Percentiles rank a stretch among this genome's conserved stretches.
Conservation (phyloP, 2,888 invertebrate species). For the Euproctis similis region DNA sequence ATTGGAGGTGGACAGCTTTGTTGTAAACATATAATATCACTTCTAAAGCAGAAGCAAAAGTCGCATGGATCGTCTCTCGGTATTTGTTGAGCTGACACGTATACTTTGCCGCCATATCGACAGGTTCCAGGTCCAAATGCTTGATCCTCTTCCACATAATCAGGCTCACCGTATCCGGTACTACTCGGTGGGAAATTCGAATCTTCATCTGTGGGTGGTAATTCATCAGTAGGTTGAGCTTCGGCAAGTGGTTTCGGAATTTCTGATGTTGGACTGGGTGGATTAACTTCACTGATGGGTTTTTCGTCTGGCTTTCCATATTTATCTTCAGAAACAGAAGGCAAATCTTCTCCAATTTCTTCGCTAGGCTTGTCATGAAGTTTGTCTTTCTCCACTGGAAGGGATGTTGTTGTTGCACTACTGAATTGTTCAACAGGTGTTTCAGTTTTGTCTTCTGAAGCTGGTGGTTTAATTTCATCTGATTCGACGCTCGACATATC, state of each 20-base stretch:
- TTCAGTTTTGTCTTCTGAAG: conserved; percentile 3
- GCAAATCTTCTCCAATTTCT: neutral
- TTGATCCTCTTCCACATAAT: conserved; percentile 86
- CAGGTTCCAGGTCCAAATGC: conserved; percentile 93
- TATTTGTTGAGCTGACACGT: conserved; percentile 95
- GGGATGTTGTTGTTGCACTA: neutral
- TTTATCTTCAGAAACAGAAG: neutral
- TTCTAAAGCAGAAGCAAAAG: conserved; percentile 97
- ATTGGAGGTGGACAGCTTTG: conserved; percentile 97
- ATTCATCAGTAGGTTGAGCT: conserved; percentile 46
- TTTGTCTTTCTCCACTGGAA: neutral
- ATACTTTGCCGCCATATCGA: conserved; percentile 93
- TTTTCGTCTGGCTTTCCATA: conserved; percentile 31
- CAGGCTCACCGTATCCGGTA: conserved; percentile 74
- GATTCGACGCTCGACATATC: neutral
- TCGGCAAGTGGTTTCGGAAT: conserved; percentile 45
- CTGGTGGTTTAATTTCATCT: conserved; percentile 14
- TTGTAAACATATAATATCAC: conserved; percentile 95
- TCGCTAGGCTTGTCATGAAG: neutral
- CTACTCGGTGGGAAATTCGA: conserved; percentile 52
- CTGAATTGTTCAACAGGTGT: neutral
- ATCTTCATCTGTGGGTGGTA: conserved; percentile 48
- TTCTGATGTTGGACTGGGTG: conserved; percentile 30
- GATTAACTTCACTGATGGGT: conserved; percentile 25
- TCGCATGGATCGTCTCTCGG: conserved; percentile 96